Base-by-base conservation (phyloP, 2,113 vertebrate genomes). In the Prunella fulvescens region DNA sequence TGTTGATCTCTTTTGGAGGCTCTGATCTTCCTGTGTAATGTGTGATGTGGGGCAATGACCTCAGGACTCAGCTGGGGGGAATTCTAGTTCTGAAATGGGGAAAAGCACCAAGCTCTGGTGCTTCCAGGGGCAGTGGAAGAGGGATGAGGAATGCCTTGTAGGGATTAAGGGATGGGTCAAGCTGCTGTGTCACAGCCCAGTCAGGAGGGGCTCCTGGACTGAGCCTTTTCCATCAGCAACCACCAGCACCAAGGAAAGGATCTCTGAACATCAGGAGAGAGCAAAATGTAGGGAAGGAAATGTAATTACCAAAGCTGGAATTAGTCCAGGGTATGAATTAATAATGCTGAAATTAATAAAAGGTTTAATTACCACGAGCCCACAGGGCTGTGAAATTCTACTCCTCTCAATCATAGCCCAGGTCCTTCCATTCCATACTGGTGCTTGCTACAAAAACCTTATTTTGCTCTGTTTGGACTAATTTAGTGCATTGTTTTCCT, bases 31-130 rank as follows among this genome's bases (percentile, higher is more conserved):
- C 18, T 7, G 4, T 19, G 28, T 1, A 2, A 12, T 1, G 4
- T 11, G 35, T 7, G 84, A 18, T 0, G 1, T 1, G 39, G 47
- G 51, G 18, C 37, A n/a, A 0, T 13, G 17, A 37, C 54, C 44
- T 42, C 18, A 5, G 12, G 8, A 3, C 47, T 45, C 26, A 5
- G 62, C 48, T 31, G 1, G 5, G 79, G 42, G 39, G 44, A 31
- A 25, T 29, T 14, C 0, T 0, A 1, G 22, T 15, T 31, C 7
- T 14, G 11, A 1, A n/a, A 4, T 5, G 29, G 42, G 42, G 60
- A 13, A 11, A n/a, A 53, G 37, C 20, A 5, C 3, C 20, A 1
- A 65, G 53, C n/a, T 7, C 15, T 37, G 69, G 39, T 19, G 54
- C 28, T 56, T 4, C 18, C 40, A 2, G 20, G 26, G 28, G 57